Percentiles rank a stretch among this genome's conserved stretches.
These are phyloP conservation scores for Encarsia formosa DNA, from an alignment of 2,888 invertebrate species.

Conservation along the genomic window DNA sequence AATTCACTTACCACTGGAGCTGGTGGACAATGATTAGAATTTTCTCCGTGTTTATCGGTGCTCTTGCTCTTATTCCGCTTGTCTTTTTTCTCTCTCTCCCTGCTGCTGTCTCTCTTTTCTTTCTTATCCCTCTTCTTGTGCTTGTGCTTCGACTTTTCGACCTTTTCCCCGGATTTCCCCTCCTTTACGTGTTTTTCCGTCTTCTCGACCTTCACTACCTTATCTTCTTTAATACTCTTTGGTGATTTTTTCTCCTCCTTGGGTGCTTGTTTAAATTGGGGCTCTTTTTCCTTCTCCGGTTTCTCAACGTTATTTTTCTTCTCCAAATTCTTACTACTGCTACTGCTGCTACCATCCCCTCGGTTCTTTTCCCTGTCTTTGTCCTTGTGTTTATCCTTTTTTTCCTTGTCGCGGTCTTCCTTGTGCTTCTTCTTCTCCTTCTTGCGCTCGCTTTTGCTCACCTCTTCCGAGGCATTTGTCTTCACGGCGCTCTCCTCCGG, in stretches of 20 bases:
- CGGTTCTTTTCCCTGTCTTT: conserved; percentile 54
- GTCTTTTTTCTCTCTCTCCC: conserved; percentile 56
- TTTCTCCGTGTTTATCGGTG: conserved; percentile 37
- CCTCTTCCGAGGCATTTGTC: conserved; percentile 53
- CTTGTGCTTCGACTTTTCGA: conserved; percentile 54
- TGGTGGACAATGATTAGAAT: conserved; percentile 48
- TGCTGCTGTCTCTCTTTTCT: conserved; percentile 63
- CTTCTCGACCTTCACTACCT: conserved; percentile 40
- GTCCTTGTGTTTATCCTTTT: conserved; percentile 53
- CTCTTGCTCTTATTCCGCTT: conserved; percentile 47
- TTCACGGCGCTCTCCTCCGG: conserved; percentile 52
- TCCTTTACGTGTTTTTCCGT: conserved; percentile 43
- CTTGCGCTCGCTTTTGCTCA: conserved; percentile 54
- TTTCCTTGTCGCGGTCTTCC: conserved; percentile 59
- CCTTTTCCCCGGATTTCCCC: conserved; percentile 47
- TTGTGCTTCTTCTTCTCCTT: conserved; percentile 53
- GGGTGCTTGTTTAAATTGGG: conserved; percentile 48
- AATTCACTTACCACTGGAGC: conserved; percentile 11
- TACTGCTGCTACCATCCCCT: conserved; percentile 49
- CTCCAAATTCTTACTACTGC: conserved; percentile 61
- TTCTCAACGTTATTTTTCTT: conserved; percentile 66
- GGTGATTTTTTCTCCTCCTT: conserved; percentile 47
- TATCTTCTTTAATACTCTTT: conserved; percentile 41
- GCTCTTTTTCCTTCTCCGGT: conserved; percentile 55
- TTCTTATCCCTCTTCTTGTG: conserved; percentile 58